Percentiles rank a stretch among this genome's conserved stretches.
Evolutionary conservation across 2,797 vertebrate species (phyloP).

Genomic region (Cynodonichthys magdalenae): DNA sequence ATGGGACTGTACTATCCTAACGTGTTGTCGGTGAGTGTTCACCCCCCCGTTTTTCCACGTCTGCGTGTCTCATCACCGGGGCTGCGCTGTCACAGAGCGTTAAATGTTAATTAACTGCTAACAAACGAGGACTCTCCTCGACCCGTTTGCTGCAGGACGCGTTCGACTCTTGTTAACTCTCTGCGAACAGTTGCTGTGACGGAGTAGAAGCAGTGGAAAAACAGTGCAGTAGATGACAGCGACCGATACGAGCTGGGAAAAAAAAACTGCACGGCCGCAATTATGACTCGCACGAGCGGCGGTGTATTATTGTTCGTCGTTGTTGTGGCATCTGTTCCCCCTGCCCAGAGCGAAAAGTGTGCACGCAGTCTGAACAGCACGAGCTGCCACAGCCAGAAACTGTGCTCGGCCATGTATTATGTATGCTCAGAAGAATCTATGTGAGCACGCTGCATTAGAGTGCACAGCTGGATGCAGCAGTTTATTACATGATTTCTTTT

Average conservation of each 20-base stretch:
- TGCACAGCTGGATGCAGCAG: conserved; percentile 45
- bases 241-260: conserved; percentile 24
- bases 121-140: conserved; percentile 69
- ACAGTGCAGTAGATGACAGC: conserved; percentile 43
- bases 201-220: conserved; percentile 30
- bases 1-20: conserved; percentile 86
- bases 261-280: conserved; percentile 40
- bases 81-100: conserved; percentile 62
- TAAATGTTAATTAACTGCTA: conserved; percentile 68
- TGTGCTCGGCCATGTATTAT: conserved; percentile 68
- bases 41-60: conserved; percentile 24
- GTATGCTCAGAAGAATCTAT: conserved; percentile 64
- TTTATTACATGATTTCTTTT: conserved; percentile 9
- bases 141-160: conserved; percentile 60
- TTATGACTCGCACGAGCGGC: conserved; percentile 44
- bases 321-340: conserved; percentile 72
- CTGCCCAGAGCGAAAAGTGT: conserved; percentile 64
- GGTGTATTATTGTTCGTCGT: conserved; percentile 50
- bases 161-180: conserved; percentile 45
- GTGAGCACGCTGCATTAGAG: conserved; percentile 35
- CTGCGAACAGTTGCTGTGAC: conserved; percentile 20
- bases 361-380: conserved; percentile 69
- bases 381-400: conserved; percentile 63
- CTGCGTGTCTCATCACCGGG: conserved; percentile 8
- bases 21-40: conserved; percentile 82